A percentile compares a stretch with the other conserved stretches of the same genome.
phyloP scores from a whole-genome alignment of 2,888 invertebrate species.

The Pollenia amentaria region DNA sequence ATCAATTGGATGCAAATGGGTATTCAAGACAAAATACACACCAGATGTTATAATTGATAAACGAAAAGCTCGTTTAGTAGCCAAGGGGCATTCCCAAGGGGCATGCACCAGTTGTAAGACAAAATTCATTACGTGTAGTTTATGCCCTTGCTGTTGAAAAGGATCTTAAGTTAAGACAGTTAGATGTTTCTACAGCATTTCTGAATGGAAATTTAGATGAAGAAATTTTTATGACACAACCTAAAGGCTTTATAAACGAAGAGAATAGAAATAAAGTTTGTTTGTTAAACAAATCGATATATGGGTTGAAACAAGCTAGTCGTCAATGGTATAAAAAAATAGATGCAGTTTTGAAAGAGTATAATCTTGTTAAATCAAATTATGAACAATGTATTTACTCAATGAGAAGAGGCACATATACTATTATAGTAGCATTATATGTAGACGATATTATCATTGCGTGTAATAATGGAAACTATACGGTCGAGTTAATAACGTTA shows the following conservation, averaged over 20 bases:
- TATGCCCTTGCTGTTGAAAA: too few relatives aligned
- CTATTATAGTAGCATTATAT: neutral
- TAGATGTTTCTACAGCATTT: neutral
- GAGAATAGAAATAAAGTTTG: neutral
- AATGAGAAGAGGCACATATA: neutral
- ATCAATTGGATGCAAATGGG: too few relatives aligned
- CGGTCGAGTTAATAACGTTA: too few relatives aligned
- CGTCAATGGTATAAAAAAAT: neutral
- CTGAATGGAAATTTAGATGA: neutral
- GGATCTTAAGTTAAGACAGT: neutral
- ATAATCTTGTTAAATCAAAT: neutral
- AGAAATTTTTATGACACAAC: neutral
- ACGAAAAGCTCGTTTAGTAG: too few relatives aligned
- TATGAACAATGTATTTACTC: neutral
- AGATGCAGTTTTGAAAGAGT: neutral
- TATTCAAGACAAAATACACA: too few relatives aligned
- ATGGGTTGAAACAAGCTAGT: neutral
- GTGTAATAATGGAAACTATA: too few relatives aligned
- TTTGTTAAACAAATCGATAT: neutral
- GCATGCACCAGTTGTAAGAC: neutral
- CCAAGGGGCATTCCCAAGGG: neutral
- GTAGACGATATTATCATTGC: too few relatives aligned
- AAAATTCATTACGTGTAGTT: constrained; percentile 4
- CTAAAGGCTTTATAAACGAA: neutral
- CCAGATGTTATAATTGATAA: neutral